These are phyloP conservation scores for Poeciliopsis gracilis DNA, from an alignment of 2,797 vertebrate species.

Conservation along the genomic window DNA sequence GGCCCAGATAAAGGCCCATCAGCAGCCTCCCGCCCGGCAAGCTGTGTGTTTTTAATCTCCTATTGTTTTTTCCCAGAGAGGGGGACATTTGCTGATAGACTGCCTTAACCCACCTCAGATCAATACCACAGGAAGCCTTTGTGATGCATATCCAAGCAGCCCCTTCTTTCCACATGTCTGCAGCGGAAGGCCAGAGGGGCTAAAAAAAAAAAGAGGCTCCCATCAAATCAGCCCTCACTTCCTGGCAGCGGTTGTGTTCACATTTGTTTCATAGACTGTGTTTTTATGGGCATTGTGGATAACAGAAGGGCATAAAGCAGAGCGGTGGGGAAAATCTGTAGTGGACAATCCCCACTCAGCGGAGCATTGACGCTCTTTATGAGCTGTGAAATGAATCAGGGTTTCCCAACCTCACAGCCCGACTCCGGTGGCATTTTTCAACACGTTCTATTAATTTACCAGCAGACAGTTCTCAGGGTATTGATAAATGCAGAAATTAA, in stretches of 20 bases:
- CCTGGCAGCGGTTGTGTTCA: conserved; percentile 61
- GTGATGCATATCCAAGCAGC: conserved; percentile 83
- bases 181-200: conserved; percentile 49
- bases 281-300: conserved; percentile 68
- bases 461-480: conserved; percentile 46
- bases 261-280: conserved; percentile 66
- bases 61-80: conserved; percentile 81
- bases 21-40: conserved; percentile 73
- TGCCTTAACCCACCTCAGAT: conserved; percentile 80
- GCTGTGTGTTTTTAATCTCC: conserved; percentile 80
- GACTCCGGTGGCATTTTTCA: conserved; percentile 52
- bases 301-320: conserved; percentile 46
- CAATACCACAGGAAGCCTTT: conserved; percentile 83
- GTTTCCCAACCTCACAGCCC: conserved; percentile 62
- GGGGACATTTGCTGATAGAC: conserved; percentile 83
- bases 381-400: conserved; percentile 77
- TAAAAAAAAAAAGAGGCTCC: conserved; percentile 52
- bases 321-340: conserved; percentile 43
- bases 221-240: conserved; percentile 74
- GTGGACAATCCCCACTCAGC: conserved; percentile 52
- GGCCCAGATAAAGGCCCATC: conserved; percentile 77
- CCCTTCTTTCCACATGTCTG: conserved; percentile 53
- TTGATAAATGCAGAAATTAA: conserved; percentile 61
- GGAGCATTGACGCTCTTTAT: conserved; percentile 61
- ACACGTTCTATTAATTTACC: conserved; percentile 68